Evolutionary conservation across 2,797 vertebrate genomes (phyloP).

Genomic region (Tenualosa thibaudeaui): DNA sequence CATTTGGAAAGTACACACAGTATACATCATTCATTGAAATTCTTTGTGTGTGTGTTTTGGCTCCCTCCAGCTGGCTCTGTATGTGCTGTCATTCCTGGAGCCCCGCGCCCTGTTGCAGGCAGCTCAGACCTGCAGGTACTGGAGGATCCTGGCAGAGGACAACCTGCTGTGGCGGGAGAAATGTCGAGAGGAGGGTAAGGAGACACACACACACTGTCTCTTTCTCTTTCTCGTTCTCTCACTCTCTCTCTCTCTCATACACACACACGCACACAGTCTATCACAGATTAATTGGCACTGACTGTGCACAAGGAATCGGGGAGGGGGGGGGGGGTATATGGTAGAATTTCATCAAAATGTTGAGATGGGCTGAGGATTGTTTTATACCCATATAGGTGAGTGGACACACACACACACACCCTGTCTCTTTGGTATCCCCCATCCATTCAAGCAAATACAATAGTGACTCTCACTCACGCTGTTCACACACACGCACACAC

Average conservation of each 20-base stretch:
- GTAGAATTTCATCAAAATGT: no score
- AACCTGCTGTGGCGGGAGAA: slow-evolving; percentile 97
- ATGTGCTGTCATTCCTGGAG: slow-evolving; percentile 91
- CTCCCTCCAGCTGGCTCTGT: slow-evolving; percentile 82
- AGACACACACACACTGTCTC: neutral
- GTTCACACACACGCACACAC: slow-evolving; percentile 32
- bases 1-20: neutral
- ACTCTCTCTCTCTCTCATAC: neutral
- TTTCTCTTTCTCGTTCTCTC: no score
- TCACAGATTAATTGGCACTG: neutral
- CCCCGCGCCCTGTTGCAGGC: slow-evolving; percentile 91
- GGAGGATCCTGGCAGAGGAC: slow-evolving; percentile 93
- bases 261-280: neutral
- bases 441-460: neutral
- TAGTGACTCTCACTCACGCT: neutral
- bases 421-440: neutral
- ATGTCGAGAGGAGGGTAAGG: slow-evolving; percentile 88
- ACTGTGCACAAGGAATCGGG: no score
- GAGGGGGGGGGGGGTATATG: no score
- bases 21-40: neutral
- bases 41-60: slow-evolving; percentile 20
- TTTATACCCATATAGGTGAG: neutral
- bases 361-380: no score
- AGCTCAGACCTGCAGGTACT: slow-evolving; percentile 92
- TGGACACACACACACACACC: neutral